Percentiles rank a stretch among this genome's conserved stretches.
These are phyloP conservation scores for Luidia sarsii DNA, from an alignment of 53 echinoderm and acorn worm genomes.

Conservation along the genomic window DNA sequence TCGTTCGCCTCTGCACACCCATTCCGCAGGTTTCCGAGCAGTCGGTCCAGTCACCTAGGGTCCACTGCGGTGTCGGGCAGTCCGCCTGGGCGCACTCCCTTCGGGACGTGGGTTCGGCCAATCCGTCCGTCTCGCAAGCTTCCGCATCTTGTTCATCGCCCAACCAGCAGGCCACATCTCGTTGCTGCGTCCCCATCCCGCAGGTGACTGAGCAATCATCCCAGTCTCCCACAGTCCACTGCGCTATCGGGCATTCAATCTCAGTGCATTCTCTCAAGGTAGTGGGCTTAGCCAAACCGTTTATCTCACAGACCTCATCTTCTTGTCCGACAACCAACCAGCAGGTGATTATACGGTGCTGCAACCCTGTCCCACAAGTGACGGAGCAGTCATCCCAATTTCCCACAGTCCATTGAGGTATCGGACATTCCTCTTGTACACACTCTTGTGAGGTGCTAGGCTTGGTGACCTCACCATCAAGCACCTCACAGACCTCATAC, in stretches of 20 bases:
- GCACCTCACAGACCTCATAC: neutral
- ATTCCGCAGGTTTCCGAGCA: slow-evolving; percentile 82
- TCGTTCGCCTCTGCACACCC: slow-evolving; percentile 60
- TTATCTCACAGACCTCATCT: too few species aligned
- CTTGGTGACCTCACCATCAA: neutral
- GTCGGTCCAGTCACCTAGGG: slow-evolving; percentile 14
- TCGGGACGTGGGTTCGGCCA: neutral
- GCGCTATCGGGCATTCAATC: neutral
- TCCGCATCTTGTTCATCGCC: slow-evolving; percentile 49
- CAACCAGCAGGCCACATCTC: slow-evolving; percentile 72
- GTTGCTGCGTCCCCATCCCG: slow-evolving; percentile 76
- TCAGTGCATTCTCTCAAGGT: neutral
- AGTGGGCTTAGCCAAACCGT: neutral
- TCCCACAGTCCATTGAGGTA: neutral
- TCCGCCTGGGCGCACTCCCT: slow-evolving; percentile 7
- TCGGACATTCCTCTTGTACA: neutral
- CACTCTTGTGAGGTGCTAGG: neutral
- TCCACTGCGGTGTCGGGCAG: slow-evolving; percentile 14
- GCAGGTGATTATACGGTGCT: slow-evolving; percentile 66
- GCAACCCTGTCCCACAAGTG: slow-evolving; percentile 77
- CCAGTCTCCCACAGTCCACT: neutral
- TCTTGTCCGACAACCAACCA: slow-evolving; percentile 20
- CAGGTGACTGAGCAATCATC: slow-evolving; percentile 77
- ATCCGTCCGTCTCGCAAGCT: slow-evolving; percentile 6
- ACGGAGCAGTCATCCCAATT: slow-evolving; percentile 68